A percentile compares a stretch with the other conserved stretches of the same genome.
phyloP scores from a whole-genome alignment of 2,888 invertebrate species.

The Branchipolynoe longqiensis region DNA sequence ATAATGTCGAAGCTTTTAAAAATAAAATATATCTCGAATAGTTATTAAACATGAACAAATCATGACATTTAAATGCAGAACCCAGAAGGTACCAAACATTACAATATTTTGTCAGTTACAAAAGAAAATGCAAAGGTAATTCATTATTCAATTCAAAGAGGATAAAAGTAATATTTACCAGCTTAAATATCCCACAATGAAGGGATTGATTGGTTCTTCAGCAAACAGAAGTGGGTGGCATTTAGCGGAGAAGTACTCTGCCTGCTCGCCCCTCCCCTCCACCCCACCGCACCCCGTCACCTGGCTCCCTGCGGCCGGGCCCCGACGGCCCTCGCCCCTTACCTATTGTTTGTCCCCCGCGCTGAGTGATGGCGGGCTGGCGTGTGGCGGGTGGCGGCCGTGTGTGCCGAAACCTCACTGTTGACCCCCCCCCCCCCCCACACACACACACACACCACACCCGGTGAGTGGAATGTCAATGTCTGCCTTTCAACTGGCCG shows the following conservation, averaged over 20 bases:
- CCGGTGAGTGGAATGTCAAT: constrained; percentile 12
- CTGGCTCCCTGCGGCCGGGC: constrained; percentile 9
- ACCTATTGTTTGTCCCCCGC: constrained; percentile 9
- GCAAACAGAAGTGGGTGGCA: neutral
- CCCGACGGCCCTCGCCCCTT: neutral
- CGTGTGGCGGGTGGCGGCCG: neutral
- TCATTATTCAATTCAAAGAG: too few relatives aligned
- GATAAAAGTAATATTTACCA: too few relatives aligned
- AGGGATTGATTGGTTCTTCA: too few relatives aligned
- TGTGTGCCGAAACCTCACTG: neutral
- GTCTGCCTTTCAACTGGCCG: constrained; percentile 19
- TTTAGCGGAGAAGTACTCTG: constrained; percentile 10
- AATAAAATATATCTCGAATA: too few relatives aligned
- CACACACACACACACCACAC: too few relatives aligned
- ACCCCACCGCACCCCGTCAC: neutral
- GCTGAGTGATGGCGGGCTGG: constrained; percentile 9
- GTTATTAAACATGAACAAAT: too few relatives aligned
- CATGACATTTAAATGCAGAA: too few relatives aligned
- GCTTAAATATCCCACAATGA: too few relatives aligned
- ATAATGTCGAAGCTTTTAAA: too few relatives aligned
- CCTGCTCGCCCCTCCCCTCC: neutral
- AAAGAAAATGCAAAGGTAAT: too few relatives aligned
- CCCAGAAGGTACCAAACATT: too few relatives aligned
- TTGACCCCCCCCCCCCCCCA: neutral
- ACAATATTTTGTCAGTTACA: too few relatives aligned